Evolutionary conservation across 2,797 vertebrate genomes (phyloP), one percentile per base, ranked within the genome.

Genomic region (Tiaroga cobitis): DNA sequence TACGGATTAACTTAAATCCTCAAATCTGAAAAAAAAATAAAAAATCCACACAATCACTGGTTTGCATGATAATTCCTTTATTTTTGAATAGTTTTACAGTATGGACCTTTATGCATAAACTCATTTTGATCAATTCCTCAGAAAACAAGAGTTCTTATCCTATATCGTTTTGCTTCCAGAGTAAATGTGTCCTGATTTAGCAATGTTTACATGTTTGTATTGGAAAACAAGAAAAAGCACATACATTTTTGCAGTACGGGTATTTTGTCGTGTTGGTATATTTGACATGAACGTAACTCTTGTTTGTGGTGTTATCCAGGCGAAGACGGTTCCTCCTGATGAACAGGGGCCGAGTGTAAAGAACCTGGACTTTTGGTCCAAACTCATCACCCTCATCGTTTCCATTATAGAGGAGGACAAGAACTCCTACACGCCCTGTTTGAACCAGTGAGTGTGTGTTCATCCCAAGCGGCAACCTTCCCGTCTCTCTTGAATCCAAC

Each of bases 401-500:
- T 99, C 98, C 86, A 99, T 99, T 91, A 98, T 98, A 88, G 98
- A 99, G 84, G 98, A 99, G 89, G 98, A 99, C 91, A 99, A 98
- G 93, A 99, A 99, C 93, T 98, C 97, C n/a, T 99, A 99, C 69
- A 98, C 97, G 0, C 97, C 95, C 65, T 98, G 97, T 91, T 96
- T 99, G 92, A 99, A 99, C 93, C 98, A 97, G 96, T 97, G 89
- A 95, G 96, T 93, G 73, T 54, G 21, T 65, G 19, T 51, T 79
- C n/a, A 15, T 4, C 1, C 1, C 43, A 15, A 46, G 43, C 2
- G 8, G 2, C 41, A 41, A 10, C 41, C 41, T 41, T 11, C 0
- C 41, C 0, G 3, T 43, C 41, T 46, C 43, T 46, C 43, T 46
- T 46, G 11, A 15, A 46, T 46, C 41, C 2, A 41, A 41, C 39